These are phyloP conservation scores for Sandelia bainsii DNA, from an alignment of 2,797 vertebrate species.

Conservation along the genomic window DNA sequence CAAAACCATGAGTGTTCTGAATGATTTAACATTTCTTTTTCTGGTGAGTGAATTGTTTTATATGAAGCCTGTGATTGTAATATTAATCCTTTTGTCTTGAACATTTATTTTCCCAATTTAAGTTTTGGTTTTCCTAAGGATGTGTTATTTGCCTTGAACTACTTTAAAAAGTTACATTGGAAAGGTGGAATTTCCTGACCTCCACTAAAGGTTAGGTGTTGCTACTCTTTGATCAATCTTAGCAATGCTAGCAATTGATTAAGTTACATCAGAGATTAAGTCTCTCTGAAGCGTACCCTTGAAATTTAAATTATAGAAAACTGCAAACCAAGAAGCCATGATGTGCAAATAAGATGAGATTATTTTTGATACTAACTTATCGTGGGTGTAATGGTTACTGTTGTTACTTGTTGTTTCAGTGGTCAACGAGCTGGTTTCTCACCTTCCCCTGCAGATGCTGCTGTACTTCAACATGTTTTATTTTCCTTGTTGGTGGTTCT, in stretches of 20 bases:
- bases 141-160: too few species aligned
- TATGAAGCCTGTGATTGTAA: too few species aligned
- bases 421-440: slow-evolving; percentile 82
- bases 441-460: slow-evolving; percentile 90
- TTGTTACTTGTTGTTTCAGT: slow-evolving; percentile 38
- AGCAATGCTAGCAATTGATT: background rate
- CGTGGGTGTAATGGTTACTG: background rate
- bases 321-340: too few species aligned
- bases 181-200: too few species aligned
- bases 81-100: background rate
- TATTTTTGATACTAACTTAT: too few species aligned
- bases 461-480: slow-evolving; percentile 91
- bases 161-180: too few species aligned
- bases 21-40: too few species aligned
- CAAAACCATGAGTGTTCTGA: too few species aligned
- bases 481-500: slow-evolving; percentile 89
- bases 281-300: background rate
- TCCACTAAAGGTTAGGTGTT: background rate
- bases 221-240: background rate
- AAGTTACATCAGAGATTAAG: background rate
- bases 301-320: too few species aligned
- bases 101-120: too few species aligned
- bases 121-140: too few species aligned
- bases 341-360: background rate
- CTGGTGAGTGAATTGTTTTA: too few species aligned